Base-by-base conservation (phyloP, 2,888 invertebrate species). In the Cenopis cana region DNA sequence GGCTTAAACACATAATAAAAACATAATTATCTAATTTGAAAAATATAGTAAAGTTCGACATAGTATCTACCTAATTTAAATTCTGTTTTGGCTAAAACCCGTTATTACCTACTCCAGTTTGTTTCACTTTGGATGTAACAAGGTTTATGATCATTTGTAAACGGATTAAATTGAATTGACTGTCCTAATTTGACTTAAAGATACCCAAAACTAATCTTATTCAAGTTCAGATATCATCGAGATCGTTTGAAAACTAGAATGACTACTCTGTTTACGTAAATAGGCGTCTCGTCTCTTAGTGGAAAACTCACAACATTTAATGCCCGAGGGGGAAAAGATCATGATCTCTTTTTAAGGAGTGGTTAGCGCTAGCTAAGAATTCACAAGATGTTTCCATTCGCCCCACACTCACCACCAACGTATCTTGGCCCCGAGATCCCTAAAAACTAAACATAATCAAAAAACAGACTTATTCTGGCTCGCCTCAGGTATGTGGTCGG, bases 301-400 rank as follows among this genome's bases (percentile, higher is more conserved):
- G 11, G 60, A 60, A 60, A 46, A 60, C 41, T 29, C 11, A 18
- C 20, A 14, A 41, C 24, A 1, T 46, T 46, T 14, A 1, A 46
- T 10, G 60, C 60, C 60, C n/a, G 11, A n/a, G 60, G 60, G 6
- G 46, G 11, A 17, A 59, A 17, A 24, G n/a, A 33, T 18, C 50
- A 20, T 54, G 64, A 64, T 64, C 52, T 64, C 64, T 52, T 61
- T 62, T 64, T 54, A 64, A 64, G 54, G 64, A 68, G 60, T 41
- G 59, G 69, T 33, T 46, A 20, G 52, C 12, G 18, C 14, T 41
- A 41, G 5, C 14, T 41, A 41, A 41, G 41, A 3, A 14, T 41
- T 14, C 12, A 41, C 41, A 41, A 41, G 41, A 12, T 14, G 41
- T 41, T 41, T 41, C 14, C 3, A 12, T 12, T 41, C 29, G 29